Evolutionary conservation across 2,113 vertebrate species (phyloP).

Genomic region (Brachyhypopomus occidentalis): DNA sequence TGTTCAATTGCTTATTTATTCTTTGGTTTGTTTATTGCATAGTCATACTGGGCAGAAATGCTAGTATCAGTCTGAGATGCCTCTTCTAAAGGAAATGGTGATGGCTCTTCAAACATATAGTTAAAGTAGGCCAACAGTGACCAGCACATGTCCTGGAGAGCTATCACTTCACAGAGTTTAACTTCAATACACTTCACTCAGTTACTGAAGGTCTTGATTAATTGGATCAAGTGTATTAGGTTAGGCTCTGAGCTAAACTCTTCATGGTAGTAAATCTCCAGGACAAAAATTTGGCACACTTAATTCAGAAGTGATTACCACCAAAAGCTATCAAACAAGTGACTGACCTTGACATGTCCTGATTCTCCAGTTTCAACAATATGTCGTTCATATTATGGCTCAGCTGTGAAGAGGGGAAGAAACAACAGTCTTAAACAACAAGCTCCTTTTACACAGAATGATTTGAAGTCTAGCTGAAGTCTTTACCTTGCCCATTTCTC

Average conservation of each 20-base stretch:
- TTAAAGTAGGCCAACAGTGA: too few species aligned
- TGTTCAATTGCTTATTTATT: slow-evolving; percentile 48
- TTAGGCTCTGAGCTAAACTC: too few species aligned
- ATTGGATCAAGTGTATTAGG: too few species aligned
- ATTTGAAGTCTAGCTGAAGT: not conserved
- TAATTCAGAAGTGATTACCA: not conserved
- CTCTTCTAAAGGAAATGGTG: not conserved
- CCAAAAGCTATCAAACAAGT: slow-evolving; percentile 7
- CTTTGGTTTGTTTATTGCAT: slow-evolving; percentile 25
- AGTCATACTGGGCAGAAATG: slow-evolving; percentile 19
- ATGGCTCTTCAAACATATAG: not conserved
- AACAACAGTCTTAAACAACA: not conserved
- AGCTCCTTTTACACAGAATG: not conserved
- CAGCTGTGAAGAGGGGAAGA: slow-evolving; percentile 76
- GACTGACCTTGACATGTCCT: slow-evolving; percentile 75
- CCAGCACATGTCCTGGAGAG: too few species aligned
- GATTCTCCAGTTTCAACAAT: slow-evolving; percentile 83
- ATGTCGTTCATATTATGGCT: slow-evolving; percentile 88
- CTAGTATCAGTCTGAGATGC: not conserved
- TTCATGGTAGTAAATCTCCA: too few species aligned
- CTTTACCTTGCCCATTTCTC: slow-evolving; percentile 94
- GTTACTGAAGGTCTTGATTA: too few species aligned
- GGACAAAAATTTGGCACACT: too few species aligned
- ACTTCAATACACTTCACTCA: not conserved
- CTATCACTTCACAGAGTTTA: too few species aligned